Base-by-base conservation (phyloP, 2,113 vertebrate genomes). In the Pelodiscus sinensis region DNA sequence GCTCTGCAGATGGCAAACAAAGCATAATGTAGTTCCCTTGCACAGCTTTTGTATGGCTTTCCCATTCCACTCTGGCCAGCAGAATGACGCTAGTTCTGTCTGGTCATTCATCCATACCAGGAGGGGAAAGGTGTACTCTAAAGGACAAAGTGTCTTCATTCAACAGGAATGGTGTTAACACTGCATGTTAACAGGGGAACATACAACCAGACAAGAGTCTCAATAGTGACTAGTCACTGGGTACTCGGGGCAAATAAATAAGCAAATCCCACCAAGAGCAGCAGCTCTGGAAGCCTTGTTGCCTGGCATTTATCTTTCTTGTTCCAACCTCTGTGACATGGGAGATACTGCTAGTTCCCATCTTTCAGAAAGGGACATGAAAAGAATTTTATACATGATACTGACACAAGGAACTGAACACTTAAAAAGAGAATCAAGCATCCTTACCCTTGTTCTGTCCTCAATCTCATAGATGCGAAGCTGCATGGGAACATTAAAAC, bases 401-500 rank as follows among this genome's bases (percentile, higher is more conserved):
- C 0, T 93, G 89, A 8, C 79, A 90, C 92, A 94, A 86, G 93
- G 81, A 90, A 92, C 52, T 60, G 91, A 90, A 93, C 65, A 73
- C 87, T 92, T 85, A 92, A 88, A 89, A 94, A 96, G 89, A 92
- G 92, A 91, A 94, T 87, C 89, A 24, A 92, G 91, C 22, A 27
- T 86, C 92, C 98, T 98, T 98, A 99, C 99, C 99, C 99, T 99
- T 27, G 99, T 99, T 96, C 99, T 98, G 96, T 99, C 99, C 97
- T 99, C 99, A 92, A 99, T 99, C 96, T 99, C 99, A 80, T 99
- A 98, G 97, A 99, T 99, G 94, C 98, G 98, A 82, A 99, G 98
- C 98, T 99, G 99, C 99, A 99, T 99, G 96, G 99, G 99, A 98
- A 99, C 99, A 98, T 99, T 99, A 97, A 99, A 99, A 97, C 99